These are phyloP conservation scores for Netelia inedita DNA, from an alignment of 2,888 invertebrate genomes.

Conservation along the genomic window DNA sequence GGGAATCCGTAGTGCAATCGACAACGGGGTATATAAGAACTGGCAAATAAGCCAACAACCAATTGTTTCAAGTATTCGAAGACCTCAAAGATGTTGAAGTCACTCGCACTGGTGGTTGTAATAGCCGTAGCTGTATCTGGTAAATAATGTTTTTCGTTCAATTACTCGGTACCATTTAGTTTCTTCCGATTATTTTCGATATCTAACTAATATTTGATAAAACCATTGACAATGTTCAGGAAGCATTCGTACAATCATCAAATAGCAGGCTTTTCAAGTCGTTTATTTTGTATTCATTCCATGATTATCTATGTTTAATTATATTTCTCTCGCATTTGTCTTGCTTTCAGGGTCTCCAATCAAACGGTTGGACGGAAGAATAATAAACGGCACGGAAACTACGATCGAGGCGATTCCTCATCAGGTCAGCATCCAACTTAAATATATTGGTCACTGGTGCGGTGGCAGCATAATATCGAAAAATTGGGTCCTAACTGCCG, in stretches of 20 bases:
- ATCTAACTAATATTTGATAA: too few species aligned
- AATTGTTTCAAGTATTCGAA: background rate
- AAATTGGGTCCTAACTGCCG: conserved; percentile 87
- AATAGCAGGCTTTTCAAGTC: too few species aligned
- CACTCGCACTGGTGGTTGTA: conserved; percentile 5
- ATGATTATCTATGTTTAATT: too few species aligned
- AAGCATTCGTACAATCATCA: too few species aligned
- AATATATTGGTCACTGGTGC: conserved; percentile 85
- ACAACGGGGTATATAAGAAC: conserved; percentile 9
- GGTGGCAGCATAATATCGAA: conserved; percentile 87
- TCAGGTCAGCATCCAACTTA: conserved; percentile 79
- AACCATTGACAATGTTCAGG: too few species aligned
- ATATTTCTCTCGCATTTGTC: too few species aligned
- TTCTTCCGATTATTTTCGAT: too few species aligned
- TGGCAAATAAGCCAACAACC: background rate
- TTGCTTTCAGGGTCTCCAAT: too few species aligned
- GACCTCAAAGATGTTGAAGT: conserved; percentile 24
- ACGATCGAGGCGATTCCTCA: conserved; percentile 86
- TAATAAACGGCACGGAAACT: conserved; percentile 76
- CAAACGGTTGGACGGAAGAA: background rate
- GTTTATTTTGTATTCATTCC: too few species aligned
- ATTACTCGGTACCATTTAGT: too few species aligned
- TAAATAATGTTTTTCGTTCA: background rate
- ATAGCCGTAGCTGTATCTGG: background rate
- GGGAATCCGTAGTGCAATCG: background rate